Evolutionary conservation across 92 coral and sea anemone species (phyloP).

Genomic region (Blastomussa wellsi): DNA sequence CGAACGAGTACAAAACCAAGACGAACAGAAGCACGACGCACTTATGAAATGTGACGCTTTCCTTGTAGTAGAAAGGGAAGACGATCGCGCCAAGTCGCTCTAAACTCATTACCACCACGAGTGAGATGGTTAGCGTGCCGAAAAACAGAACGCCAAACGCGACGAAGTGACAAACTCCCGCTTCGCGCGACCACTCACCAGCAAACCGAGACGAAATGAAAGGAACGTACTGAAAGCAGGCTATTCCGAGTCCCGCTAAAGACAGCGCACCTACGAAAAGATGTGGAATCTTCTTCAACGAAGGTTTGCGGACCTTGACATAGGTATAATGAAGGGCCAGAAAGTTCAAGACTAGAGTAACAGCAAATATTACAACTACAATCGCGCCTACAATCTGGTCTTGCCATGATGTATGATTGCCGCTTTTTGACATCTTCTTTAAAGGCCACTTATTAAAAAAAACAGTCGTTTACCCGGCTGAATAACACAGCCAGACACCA

Average conservation of each 20-base stretch:
- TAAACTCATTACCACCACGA: slow-evolving; percentile 83
- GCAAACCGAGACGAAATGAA: slow-evolving; percentile 78
- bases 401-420: slow-evolving; percentile 50
- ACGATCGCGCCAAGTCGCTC: slow-evolving; percentile 84
- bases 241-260: slow-evolving; percentile 80
- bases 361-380: slow-evolving; percentile 66
- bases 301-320: slow-evolving; percentile 80
- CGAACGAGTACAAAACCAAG: slow-evolving; percentile 61
- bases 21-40: slow-evolving; percentile 56
- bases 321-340: slow-evolving; percentile 85
- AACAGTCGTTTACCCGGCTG: slow-evolving; percentile 11
- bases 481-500: slow-evolving; percentile 16
- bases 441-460: background rate
- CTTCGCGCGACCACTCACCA: slow-evolving; percentile 75
- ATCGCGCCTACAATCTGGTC: slow-evolving; percentile 67
- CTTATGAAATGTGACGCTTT: slow-evolving; percentile 73
- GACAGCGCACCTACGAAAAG: slow-evolving; percentile 88
- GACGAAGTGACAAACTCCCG: slow-evolving; percentile 74
- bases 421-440: slow-evolving; percentile 48
- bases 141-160: slow-evolving; percentile 78
- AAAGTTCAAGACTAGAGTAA: slow-evolving; percentile 75
- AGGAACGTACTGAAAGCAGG: slow-evolving; percentile 74
- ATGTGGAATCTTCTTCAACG: slow-evolving; percentile 87
- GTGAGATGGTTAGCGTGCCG: slow-evolving; percentile 81
- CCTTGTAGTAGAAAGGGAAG: slow-evolving; percentile 86